Evolutionary conservation across 2,113 vertebrate genomes (phyloP), one percentile per base, ranked within the genome.

Genomic region (Anoplopoma fimbria): DNA sequence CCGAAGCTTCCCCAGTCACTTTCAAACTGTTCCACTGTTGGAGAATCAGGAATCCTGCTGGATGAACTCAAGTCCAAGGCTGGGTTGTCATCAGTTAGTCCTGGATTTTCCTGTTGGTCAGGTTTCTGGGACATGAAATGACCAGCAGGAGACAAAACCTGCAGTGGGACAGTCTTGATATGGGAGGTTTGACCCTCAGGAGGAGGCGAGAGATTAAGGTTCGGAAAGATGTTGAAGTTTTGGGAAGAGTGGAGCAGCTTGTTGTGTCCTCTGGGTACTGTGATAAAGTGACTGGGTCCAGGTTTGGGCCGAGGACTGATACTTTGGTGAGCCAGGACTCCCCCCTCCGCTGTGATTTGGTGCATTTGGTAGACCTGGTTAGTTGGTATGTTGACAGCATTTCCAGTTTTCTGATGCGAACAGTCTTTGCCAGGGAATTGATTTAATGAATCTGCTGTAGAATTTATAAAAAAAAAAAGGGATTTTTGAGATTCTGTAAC

Each of bases 361-460:
- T 61, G 34, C 7, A 25, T 27, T 42, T 65, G 31, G 33, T 61
- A 34, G 14, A 53, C 13, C 4, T 5, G 5, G 42, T 33, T 29
- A 9, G 29, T 19, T 0, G 10, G 58, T 2, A 8, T 13, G 14
- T 36, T 61, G 9, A 19, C 4, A 0, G 4, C 0, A 34, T 51
- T 47, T 29, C 51, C 62, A 36, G 40, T n/a, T 63, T 25, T 9
- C 19, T 49, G 62, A 27, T 10, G 5, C 0, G 1, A 19, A 83
- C 87, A 86, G 21, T 65, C 58, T 4, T n/a, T n/a, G 31, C 4
- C 15, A 4, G 58, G 21, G 0, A 23, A 19, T 68, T 45, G 2
- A 31, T 75, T 36, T 31, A 8, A 14, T 17, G 70, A 36, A 55
- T 68, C 87, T 88, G 77, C 9, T 13, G 42, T n/a, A n/a, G n/a